A percentile compares a stretch with the other conserved stretches of the same genome.
phyloP scores from a whole-genome alignment of 1,140 invertebrate genomes.

The Oryctes rhinoceros region DNA sequence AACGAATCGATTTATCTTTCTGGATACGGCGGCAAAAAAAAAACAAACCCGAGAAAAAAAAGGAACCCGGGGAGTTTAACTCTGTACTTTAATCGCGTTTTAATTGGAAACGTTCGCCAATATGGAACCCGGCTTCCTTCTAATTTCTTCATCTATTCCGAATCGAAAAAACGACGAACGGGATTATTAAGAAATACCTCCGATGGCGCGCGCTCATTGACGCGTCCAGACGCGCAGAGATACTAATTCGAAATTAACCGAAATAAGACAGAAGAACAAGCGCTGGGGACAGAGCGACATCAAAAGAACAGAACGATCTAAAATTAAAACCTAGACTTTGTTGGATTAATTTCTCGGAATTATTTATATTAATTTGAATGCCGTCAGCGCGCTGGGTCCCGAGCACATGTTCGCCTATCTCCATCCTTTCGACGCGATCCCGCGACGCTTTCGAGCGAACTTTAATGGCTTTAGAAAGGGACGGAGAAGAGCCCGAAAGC shows the following conservation, averaged over 20 bases:
- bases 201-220: neutral
- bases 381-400: constrained; percentile 9
- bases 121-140: neutral
- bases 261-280: constrained; percentile 41
- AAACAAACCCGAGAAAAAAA: neutral
- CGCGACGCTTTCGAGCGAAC: neutral
- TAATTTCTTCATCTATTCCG: constrained; percentile 22
- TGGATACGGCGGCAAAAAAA: neutral
- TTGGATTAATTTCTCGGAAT: constrained; percentile 57
- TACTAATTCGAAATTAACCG: constrained; percentile 37
- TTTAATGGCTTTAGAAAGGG: neutral
- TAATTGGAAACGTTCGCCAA: constrained; percentile 18
- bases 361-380: constrained; percentile 37
- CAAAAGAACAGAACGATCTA: constrained; percentile 54
- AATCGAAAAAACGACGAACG: constrained; percentile 9
- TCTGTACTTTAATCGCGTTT: constrained; percentile 9
- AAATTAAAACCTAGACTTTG: constrained; percentile 57
- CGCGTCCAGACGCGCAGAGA: neutral
- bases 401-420: constrained; percentile 14
- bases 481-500: neutral
- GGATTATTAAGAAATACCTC: constrained; percentile 8
- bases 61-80: neutral
- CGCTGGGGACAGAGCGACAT: constrained; percentile 48
- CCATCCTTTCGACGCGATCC: neutral
- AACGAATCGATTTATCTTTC: constrained; percentile 6